phyloP scores from a whole-genome alignment of 1,140 invertebrate genomes.

The Wasmannia auropunctata region DNA sequence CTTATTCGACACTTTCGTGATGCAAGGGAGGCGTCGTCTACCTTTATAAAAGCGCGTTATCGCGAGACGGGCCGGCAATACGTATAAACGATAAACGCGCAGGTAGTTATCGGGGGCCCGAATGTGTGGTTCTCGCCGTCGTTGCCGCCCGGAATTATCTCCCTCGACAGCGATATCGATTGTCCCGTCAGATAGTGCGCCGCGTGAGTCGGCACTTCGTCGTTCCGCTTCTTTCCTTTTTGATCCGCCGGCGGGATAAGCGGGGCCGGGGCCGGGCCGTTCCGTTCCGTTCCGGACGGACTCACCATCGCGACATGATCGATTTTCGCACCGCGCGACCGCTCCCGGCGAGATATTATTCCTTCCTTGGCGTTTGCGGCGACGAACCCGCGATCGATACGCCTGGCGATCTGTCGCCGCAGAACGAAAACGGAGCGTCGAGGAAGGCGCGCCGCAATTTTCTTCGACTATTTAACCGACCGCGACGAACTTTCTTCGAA shows the following conservation, averaged over 20 bases:
- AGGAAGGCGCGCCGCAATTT: slow-evolving; percentile 44
- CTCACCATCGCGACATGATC: slow-evolving; percentile 57
- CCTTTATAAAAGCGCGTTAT: slow-evolving; percentile 58
- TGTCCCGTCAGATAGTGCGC: slow-evolving; percentile 69
- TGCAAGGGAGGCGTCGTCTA: not conserved
- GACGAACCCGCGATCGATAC: slow-evolving; percentile 56
- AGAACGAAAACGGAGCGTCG: slow-evolving; percentile 1
- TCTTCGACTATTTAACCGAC: slow-evolving; percentile 55
- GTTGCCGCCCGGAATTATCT: slow-evolving; percentile 70
- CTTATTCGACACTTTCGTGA: not conserved
- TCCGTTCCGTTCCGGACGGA: slow-evolving; percentile 37
- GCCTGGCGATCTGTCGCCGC: slow-evolving; percentile 58
- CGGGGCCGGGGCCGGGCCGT: slow-evolving; percentile 41
- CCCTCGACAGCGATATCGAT: slow-evolving; percentile 73
- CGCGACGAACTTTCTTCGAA: slow-evolving; percentile 61
- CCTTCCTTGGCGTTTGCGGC: slow-evolving; percentile 44
- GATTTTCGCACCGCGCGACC: slow-evolving; percentile 51
- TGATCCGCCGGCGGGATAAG: slow-evolving; percentile 65
- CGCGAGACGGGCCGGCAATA: slow-evolving; percentile 47
- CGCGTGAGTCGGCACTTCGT: slow-evolving; percentile 71
- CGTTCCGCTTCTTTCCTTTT: slow-evolving; percentile 71
- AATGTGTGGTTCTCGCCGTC: slow-evolving; percentile 53
- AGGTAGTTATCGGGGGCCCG: slow-evolving; percentile 67
- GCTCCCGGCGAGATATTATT: slow-evolving; percentile 56
- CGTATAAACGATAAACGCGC: slow-evolving; percentile 65